Evolutionary conservation across 2,113 vertebrate species (phyloP).

Genomic region (Ctenodactylus gundi): DNA sequence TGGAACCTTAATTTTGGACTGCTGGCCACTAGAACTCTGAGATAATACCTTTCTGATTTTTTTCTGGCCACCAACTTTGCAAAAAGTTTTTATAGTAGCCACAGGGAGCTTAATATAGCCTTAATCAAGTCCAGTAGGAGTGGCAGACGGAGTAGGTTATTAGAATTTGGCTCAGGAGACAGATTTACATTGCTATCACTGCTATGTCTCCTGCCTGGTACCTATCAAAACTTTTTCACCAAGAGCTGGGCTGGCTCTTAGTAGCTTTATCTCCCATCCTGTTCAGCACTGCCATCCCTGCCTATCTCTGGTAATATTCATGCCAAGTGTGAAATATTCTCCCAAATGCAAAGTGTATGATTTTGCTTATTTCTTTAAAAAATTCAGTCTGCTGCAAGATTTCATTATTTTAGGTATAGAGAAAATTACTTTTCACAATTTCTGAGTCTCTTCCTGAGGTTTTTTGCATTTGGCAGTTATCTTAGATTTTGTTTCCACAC

Average conservation of each 20-base stretch:
- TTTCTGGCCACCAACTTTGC: background rate
- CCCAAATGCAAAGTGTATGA: no score
- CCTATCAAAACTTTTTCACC: background rate
- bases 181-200: no score
- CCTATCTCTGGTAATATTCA: background rate
- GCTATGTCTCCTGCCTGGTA: no score
- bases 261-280: background rate
- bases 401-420: background rate
- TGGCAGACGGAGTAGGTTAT: background rate
- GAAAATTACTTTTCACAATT: background rate
- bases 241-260: background rate
- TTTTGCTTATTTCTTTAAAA: background rate
- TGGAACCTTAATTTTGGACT: background rate
- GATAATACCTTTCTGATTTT: background rate
- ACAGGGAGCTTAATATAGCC: background rate
- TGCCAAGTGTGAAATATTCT: background rate
- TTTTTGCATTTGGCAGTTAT: background rate
- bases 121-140: background rate
- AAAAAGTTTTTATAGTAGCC: background rate
- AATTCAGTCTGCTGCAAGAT: background rate
- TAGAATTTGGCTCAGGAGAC: background rate
- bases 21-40: background rate
- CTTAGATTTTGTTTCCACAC: background rate
- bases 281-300: accelerated
- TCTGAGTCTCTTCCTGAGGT: background rate